Conservation (phyloP, 2,113 vertebrate species). For the Cnemophilus loriae region DNA sequence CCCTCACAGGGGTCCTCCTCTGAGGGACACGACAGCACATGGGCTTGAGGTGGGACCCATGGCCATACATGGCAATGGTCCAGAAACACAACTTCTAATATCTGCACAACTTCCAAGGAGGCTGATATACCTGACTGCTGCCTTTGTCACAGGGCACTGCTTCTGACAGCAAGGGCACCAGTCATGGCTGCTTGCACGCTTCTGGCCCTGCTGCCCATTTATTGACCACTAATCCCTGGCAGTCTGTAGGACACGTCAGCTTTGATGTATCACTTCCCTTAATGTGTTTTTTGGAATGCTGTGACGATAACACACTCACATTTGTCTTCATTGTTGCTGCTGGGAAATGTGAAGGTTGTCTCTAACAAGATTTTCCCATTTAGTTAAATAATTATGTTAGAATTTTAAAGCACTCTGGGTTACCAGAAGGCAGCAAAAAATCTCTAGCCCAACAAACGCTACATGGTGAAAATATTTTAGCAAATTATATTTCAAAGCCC, state of each 20-base stretch:
- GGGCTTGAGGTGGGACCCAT: neutral
- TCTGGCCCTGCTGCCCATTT: neutral
- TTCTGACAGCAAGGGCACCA: neutral
- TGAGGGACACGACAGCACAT: neutral
- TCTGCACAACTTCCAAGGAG: neutral
- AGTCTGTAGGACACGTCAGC: neutral
- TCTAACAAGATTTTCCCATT: slow-evolving; percentile 1
- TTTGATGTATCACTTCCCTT: slow-evolving; percentile 22
- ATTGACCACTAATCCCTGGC: neutral
- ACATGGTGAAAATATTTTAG: neutral
- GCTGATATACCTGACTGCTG: too few relatives aligned
- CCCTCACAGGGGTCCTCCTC: neutral
- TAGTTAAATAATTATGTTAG: neutral
- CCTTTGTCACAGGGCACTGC: neutral
- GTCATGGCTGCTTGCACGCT: neutral
- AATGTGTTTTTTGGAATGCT: slow-evolving; percentile 29
- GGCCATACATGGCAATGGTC: neutral
- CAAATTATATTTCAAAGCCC: neutral
- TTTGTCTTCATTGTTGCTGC: slow-evolving; percentile 24
- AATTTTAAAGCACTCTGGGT: neutral
- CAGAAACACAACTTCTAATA: neutral
- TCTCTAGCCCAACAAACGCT: neutral
- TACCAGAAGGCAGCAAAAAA: neutral
- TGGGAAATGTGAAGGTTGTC: slow-evolving; percentile 44
- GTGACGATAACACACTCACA: neutral